A percentile compares a stretch with the other conserved stretches of the same genome.
These are phyloP conservation scores for Antheraea pernyi DNA, from an alignment of 1,140 invertebrate genomes.

Conservation along the genomic window DNA sequence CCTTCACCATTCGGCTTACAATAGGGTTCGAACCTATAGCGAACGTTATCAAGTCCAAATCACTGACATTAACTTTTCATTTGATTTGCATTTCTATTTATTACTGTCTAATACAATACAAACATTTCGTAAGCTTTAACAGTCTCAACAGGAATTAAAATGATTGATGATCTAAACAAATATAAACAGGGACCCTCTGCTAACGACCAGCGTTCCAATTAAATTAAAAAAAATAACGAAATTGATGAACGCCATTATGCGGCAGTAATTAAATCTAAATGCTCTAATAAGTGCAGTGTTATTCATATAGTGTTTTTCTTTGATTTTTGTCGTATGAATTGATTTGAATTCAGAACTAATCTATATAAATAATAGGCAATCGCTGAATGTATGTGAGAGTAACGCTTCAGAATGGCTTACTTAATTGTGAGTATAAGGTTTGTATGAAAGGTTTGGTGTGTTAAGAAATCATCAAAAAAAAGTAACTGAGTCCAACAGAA, in stretches of 20 bases:
- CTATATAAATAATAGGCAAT: no score
- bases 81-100: not conserved
- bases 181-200: not conserved
- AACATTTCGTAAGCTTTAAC: not conserved
- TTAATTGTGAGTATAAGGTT: no score
- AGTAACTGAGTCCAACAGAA: no score
- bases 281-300: slow-evolving; percentile 36
- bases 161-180: slow-evolving; percentile 13
- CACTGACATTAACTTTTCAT: no score
- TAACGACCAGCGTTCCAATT: not conserved
- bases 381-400: no score
- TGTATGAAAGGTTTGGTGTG: no score
- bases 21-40: no score
- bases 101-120: not conserved
- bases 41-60: no score
- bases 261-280: slow-evolving; percentile 55
- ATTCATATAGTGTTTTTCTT: slow-evolving; percentile 55
- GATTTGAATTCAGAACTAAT: slow-evolving; percentile 21
- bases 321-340: slow-evolving; percentile 25
- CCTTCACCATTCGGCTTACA: no score
- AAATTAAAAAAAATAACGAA: slow-evolving; percentile 26
- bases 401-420: no score
- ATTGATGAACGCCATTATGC: slow-evolving; percentile 45
- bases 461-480: no score
- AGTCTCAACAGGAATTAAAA: slow-evolving; percentile 1